phyloP scores from a whole-genome alignment of 2,113 vertebrate species.

The Charadrius vociferus region DNA sequence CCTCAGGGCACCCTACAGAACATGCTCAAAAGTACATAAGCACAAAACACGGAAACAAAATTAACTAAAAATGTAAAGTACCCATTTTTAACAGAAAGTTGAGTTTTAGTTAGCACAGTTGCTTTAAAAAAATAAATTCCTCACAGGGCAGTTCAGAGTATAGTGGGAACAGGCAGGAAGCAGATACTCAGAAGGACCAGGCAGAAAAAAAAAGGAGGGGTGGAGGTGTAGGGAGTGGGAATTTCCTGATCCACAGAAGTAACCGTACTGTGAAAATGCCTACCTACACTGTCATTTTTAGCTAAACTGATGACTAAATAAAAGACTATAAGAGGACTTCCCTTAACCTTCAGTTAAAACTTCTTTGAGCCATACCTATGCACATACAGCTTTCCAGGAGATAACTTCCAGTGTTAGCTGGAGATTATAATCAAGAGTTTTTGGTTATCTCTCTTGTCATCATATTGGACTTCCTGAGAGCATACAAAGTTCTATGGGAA shows the following conservation, averaged over 20 bases:
- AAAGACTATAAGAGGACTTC: background rate
- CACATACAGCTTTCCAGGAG: background rate
- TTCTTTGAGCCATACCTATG: background rate
- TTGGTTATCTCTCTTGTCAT: background rate
- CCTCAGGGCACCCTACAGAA: background rate
- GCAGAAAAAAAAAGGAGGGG: background rate
- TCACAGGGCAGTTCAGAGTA: background rate
- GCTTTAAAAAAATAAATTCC: background rate
- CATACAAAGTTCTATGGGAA: background rate
- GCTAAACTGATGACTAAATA: background rate
- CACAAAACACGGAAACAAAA: background rate
- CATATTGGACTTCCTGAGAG: background rate
- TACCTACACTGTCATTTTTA: background rate
- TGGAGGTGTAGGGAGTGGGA: background rate
- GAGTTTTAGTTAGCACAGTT: background rate
- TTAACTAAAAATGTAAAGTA: background rate
- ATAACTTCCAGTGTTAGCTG: background rate
- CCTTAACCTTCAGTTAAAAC: background rate
- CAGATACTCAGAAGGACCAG: background rate
- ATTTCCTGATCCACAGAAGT: background rate
- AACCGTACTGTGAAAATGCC: background rate
- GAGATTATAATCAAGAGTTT: background rate
- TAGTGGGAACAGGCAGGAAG: background rate
- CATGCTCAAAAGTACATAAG: background rate
- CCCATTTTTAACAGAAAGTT: background rate